phyloP scores from a whole-genome alignment of 2,113 vertebrate species.

The Myrmecobius fasciatus region DNA sequence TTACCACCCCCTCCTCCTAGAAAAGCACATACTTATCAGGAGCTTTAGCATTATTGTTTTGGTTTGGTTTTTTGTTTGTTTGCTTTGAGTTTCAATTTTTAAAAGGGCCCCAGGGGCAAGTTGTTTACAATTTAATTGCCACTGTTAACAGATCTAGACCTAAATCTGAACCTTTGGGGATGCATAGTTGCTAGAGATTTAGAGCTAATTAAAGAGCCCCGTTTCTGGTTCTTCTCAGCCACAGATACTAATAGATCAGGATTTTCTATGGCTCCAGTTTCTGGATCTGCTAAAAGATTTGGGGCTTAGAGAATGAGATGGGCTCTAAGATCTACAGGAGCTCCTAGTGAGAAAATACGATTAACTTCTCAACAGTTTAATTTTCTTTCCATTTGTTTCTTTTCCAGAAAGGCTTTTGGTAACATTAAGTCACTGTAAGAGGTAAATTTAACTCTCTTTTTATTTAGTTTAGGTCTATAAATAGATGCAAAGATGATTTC shows the following conservation, averaged over 20 bases:
- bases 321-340: constrained; percentile 90
- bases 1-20: constrained; percentile 79
- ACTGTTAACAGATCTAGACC: constrained; percentile 92
- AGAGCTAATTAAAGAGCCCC: constrained; percentile 86
- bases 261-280: constrained; percentile 87
- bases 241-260: constrained; percentile 87
- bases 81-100: constrained; percentile 5
- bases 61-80: constrained; percentile 44
- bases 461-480: constrained; percentile 95
- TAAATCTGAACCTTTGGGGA: constrained; percentile 84
- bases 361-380: constrained; percentile 93
- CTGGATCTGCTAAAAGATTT: constrained; percentile 91
- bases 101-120: constrained; percentile 81
- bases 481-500: constrained; percentile 98
- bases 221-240: constrained; percentile 90
- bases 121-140: constrained; percentile 90
- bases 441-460: constrained; percentile 98
- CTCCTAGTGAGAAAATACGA: constrained; percentile 93
- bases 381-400: constrained; percentile 98
- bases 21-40: constrained; percentile 88
- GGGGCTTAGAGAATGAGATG: constrained; percentile 89
- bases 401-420: constrained; percentile 97
- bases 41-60: constrained; percentile 87
- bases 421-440: constrained; percentile 96
- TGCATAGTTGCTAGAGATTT: constrained; percentile 88